A percentile compares a stretch with the other conserved stretches of the same genome.
Evolutionary conservation across 2,888 invertebrate species (phyloP).

Genomic region (Drosophila bunnanda): DNA sequence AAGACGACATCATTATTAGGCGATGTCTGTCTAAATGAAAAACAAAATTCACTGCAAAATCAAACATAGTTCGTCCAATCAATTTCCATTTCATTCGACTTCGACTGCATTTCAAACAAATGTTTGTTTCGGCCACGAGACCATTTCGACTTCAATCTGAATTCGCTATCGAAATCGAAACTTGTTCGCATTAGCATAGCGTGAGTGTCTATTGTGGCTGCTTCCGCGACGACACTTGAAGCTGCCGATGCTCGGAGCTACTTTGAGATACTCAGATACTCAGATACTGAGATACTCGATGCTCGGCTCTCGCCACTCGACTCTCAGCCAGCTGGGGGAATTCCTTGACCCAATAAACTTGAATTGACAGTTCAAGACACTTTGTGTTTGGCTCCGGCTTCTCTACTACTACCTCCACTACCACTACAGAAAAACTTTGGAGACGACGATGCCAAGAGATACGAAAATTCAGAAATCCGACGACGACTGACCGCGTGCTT

Average conservation of each 20-base stretch:
- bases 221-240: conserved; percentile 44
- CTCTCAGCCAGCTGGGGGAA: conserved; percentile 59
- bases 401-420: conserved; percentile 4
- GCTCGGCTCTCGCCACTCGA: conserved; percentile 41
- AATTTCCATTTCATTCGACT: conserved; percentile 52
- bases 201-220: conserved; percentile 44
- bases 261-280: conserved; percentile 25
- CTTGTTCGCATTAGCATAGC: conserved; percentile 58
- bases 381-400: conserved; percentile 57
- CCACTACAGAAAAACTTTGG: background rate
- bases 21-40: background rate
- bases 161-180: conserved; percentile 54
- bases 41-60: conserved; percentile 13
- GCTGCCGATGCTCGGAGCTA: conserved; percentile 8
- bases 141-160: conserved; percentile 39
- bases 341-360: conserved; percentile 84
- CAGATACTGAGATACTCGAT: conserved; percentile 26
- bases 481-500: conserved; percentile 62
- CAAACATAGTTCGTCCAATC: conserved; percentile 13
- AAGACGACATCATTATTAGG: conserved; percentile 19
- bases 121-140: conserved; percentile 64
- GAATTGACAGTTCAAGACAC: conserved; percentile 79
- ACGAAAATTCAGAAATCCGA: conserved; percentile 16
- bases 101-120: conserved; percentile 77
- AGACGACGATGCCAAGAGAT: conserved; percentile 14